A percentile compares a stretch with the other conserved stretches of the same genome.
phyloP scores from a whole-genome alignment of 2,113 vertebrate genomes.

The Candoia aspera region DNA sequence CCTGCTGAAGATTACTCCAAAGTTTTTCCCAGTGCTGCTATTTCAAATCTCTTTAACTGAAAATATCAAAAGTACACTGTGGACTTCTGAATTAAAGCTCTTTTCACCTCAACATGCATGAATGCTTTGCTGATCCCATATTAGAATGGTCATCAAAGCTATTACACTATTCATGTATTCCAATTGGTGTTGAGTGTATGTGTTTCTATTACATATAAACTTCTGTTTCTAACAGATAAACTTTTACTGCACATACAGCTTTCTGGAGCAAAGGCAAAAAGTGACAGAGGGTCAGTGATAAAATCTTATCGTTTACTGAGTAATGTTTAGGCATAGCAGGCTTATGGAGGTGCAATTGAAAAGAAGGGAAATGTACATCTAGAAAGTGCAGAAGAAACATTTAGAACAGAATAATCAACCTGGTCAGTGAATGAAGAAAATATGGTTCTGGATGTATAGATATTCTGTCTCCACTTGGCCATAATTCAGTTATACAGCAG shows the following conservation, averaged over 20 bases:
- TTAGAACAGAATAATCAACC: slow-evolving; percentile 54
- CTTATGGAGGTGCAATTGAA: slow-evolving; percentile 19
- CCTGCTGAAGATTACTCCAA: background rate
- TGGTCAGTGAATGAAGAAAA: slow-evolving; percentile 53
- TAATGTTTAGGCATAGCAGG: slow-evolving; percentile 46
- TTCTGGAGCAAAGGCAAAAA: background rate
- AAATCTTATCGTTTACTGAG: slow-evolving; percentile 37
- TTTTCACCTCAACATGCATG: background rate
- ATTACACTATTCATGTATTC: background rate
- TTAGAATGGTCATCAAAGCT: background rate
- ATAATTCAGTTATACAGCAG: slow-evolving; percentile 46
- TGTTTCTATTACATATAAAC: background rate
- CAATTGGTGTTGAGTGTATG: background rate
- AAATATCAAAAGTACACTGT: no score
- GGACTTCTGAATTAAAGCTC: no score
- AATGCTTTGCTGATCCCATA: background rate
- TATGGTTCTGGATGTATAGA: slow-evolving; percentile 27
- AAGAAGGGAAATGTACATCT: slow-evolving; percentile 34
- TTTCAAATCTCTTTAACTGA: no score
- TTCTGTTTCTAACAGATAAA: background rate
- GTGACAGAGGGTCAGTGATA: slow-evolving; percentile 31
- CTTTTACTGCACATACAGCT: background rate
- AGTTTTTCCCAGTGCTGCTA: background rate
- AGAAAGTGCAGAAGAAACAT: slow-evolving; percentile 42
- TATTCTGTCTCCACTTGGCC: slow-evolving; percentile 44